Evolutionary conservation across 2,888 invertebrate species (phyloP).

Genomic region (Campoletis raptor): DNA sequence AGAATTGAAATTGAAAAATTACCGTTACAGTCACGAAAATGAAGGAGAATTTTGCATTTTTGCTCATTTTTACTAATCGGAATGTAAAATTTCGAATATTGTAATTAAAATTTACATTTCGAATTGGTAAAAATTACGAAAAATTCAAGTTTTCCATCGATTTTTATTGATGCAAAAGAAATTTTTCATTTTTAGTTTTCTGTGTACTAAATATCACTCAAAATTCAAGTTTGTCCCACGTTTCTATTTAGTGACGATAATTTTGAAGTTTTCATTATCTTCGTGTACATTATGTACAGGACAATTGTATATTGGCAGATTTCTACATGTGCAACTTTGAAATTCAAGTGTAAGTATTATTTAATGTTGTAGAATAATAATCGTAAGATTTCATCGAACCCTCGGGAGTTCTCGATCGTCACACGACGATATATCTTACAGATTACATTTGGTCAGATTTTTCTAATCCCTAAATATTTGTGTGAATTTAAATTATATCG

Average conservation of each 20-base stretch:
- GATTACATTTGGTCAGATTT: slow-evolving; percentile 62
- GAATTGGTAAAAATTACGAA: no score
- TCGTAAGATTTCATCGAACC: slow-evolving; percentile 15
- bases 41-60: no score
- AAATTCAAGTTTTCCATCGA: no score
- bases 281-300: slow-evolving; percentile 63
- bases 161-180: no score
- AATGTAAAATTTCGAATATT: no score
- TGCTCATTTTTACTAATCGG: no score
- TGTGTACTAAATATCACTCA: no score
- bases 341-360: slow-evolving; percentile 30
- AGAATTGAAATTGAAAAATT: no score
- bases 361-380: slow-evolving; percentile 7
- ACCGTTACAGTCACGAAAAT: no score
- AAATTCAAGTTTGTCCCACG: not conserved
- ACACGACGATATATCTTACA: slow-evolving; percentile 36
- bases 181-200: no score
- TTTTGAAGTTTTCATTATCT: not conserved
- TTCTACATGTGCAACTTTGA: slow-evolving; percentile 59
- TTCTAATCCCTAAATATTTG: slow-evolving; percentile 28
- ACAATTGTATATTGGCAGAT: slow-evolving; percentile 58
- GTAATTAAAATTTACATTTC: no score
- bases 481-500: slow-evolving; percentile 18
- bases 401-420: slow-evolving; percentile 9
- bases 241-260: not conserved